Evolutionary conservation across 1,140 invertebrate genomes (phyloP).

Genomic region (Drosophila simulans): DNA sequence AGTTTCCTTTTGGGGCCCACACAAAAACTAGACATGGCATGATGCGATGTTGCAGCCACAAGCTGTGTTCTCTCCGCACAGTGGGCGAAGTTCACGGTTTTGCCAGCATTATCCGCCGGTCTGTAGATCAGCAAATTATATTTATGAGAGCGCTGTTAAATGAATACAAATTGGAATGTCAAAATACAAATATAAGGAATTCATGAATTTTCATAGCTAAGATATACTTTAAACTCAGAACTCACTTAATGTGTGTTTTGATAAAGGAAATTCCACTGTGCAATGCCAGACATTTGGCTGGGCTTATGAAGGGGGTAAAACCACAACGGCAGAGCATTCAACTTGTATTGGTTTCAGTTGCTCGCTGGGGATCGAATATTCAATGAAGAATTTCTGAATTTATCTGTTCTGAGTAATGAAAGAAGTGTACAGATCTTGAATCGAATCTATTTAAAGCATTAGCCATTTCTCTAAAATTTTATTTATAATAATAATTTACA

Average conservation of each 20-base stretch:
- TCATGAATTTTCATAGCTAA: no score
- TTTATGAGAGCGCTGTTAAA: no score
- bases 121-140: not conserved
- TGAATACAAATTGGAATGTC: no score
- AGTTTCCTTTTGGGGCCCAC: slow-evolving; percentile 72
- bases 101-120: no score
- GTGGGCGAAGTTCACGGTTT: no score
- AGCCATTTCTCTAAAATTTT: not conserved
- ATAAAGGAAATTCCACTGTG: not conserved
- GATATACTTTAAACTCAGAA: no score
- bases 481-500: no score
- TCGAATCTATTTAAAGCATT: not conserved
- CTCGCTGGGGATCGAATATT: slow-evolving; percentile 45
- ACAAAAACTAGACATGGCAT: slow-evolving; percentile 52
- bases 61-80: slow-evolving; percentile 27
- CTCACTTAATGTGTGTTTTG: no score
- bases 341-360: slow-evolving; percentile 46
- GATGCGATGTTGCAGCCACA: slow-evolving; percentile 39
- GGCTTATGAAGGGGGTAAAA: slow-evolving; percentile 5
- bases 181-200: no score
- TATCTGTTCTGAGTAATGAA: slow-evolving; percentile 21
- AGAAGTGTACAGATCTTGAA: not conserved
- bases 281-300: slow-evolving; percentile 4
- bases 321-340: slow-evolving; percentile 31
- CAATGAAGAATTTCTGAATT: slow-evolving; percentile 45